Percentiles rank a stretch among this genome's conserved stretches.
phyloP scores from a whole-genome alignment of 2,888 invertebrate genomes.

The Zhuqinia jingwanae region DNA sequence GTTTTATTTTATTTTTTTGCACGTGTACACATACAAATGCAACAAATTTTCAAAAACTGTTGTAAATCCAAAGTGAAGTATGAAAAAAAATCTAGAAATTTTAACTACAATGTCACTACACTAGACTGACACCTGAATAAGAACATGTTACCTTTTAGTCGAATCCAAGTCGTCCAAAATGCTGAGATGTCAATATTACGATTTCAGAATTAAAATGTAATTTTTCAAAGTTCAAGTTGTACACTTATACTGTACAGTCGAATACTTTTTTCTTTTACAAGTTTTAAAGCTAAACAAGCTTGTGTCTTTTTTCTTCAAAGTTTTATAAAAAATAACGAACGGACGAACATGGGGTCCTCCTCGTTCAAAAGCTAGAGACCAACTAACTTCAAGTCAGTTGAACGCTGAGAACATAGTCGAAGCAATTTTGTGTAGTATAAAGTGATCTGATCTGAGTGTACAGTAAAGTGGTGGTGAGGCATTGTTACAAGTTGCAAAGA shows the following conservation, averaged over 20 bases:
- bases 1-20: constrained; percentile 30
- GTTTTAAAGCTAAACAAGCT: neutral
- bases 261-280: constrained; percentile 1
- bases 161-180: neutral
- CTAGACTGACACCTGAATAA: constrained; percentile 11
- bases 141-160: constrained; percentile 19
- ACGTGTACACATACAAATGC: neutral
- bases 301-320: neutral
- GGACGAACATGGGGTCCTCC: constrained; percentile 63
- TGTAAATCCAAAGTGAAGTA: neutral
- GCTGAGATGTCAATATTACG: constrained; percentile 11
- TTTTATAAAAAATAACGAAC: constrained; percentile 46
- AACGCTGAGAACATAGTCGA: constrained; percentile 9
- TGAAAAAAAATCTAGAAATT: neutral
- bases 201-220: constrained; percentile 36
- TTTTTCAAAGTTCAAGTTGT: neutral
- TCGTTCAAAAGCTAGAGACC: constrained; percentile 60
- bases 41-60: constrained; percentile 24
- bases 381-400: constrained; percentile 60
- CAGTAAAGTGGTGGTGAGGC: neutral
- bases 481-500: neutral
- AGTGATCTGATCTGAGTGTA: constrained; percentile 6
- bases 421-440: no score
- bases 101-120: neutral
- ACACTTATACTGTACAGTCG: no score